Evolutionary conservation across 92 coral and sea anemone species (phyloP).

Genomic region (Muricea muricata): DNA sequence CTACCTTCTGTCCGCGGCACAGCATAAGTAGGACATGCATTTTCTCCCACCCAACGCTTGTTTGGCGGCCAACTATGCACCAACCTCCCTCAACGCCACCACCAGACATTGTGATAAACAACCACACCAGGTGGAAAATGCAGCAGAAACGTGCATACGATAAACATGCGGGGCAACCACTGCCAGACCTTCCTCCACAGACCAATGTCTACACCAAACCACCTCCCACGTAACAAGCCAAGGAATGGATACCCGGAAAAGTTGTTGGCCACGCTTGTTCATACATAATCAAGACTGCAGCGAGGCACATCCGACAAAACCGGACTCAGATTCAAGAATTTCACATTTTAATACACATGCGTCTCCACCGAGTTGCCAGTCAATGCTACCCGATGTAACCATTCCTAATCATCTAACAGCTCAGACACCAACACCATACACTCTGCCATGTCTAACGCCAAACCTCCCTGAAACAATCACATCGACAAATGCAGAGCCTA

Average conservation of each 20-base stretch:
- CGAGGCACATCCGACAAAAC: conserved; percentile 21
- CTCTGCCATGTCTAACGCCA: conserved; percentile 6
- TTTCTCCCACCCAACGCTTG: conserved; percentile 53
- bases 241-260: conserved; percentile 29
- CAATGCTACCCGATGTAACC: conserved; percentile 46
- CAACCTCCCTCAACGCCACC: not conserved
- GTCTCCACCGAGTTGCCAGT: conserved; percentile 5
- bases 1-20: conserved; percentile 35
- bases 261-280: not conserved
- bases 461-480: not conserved
- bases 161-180: not conserved
- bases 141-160: conserved; percentile 49
- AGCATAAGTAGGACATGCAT: conserved; percentile 39
- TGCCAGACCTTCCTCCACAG: conserved; percentile 12
- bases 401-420: conserved; percentile 15
- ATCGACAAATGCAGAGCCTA: not conserved
- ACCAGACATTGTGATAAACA: not conserved
- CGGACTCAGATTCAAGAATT: conserved; percentile 25
- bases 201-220: conserved; percentile 41
- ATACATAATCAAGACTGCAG: conserved; percentile 3
- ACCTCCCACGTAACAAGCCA: conserved; percentile 19
- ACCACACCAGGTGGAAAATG: not conserved
- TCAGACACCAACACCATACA: not conserved
- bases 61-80: conserved; percentile 11
- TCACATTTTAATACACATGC: not conserved